These are phyloP conservation scores for Nycteola revayana DNA, from an alignment of 2,888 invertebrate species.

Conservation along the genomic window DNA sequence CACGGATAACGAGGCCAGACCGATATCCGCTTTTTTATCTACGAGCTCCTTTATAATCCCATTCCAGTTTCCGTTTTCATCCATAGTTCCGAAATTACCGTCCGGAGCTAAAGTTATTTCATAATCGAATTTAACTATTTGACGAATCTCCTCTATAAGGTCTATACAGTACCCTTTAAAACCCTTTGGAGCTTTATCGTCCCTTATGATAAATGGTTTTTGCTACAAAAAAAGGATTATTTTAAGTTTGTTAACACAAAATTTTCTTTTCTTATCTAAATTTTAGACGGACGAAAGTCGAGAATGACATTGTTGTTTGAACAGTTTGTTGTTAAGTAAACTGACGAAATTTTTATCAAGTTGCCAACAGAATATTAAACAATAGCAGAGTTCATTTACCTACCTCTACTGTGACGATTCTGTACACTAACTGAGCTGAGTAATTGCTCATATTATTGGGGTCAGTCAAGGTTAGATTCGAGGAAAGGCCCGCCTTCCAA, in stretches of 20 bases:
- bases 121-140: slow-evolving; percentile 94
- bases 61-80: slow-evolving; percentile 92
- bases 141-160: slow-evolving; percentile 92
- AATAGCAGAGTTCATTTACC: slow-evolving; percentile 68
- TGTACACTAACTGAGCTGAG: slow-evolving; percentile 91
- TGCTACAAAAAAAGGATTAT: slow-evolving; percentile 78
- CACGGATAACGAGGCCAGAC: slow-evolving; percentile 95
- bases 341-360: slow-evolving; percentile 53
- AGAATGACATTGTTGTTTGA: slow-evolving; percentile 49
- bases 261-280: slow-evolving; percentile 31
- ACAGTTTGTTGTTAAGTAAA: slow-evolving; percentile 60
- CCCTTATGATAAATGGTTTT: slow-evolving; percentile 91
- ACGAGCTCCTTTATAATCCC: slow-evolving; percentile 91
- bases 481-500: slow-evolving; percentile 90
- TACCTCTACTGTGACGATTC: slow-evolving; percentile 92
- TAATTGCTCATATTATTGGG: slow-evolving; percentile 87
- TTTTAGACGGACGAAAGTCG: slow-evolving; percentile 37
- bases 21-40: slow-evolving; percentile 95
- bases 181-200: slow-evolving; percentile 84
- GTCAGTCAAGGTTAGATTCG: slow-evolving; percentile 84
- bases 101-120: slow-evolving; percentile 92
- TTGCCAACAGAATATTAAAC: slow-evolving; percentile 53
- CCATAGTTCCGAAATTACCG: slow-evolving; percentile 93
- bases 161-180: slow-evolving; percentile 97
- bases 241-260: slow-evolving; percentile 1